Evolutionary conservation across 2,113 vertebrate genomes (phyloP), one percentile per base, ranked within the genome.

Genomic region (Cnemophilus loriae): DNA sequence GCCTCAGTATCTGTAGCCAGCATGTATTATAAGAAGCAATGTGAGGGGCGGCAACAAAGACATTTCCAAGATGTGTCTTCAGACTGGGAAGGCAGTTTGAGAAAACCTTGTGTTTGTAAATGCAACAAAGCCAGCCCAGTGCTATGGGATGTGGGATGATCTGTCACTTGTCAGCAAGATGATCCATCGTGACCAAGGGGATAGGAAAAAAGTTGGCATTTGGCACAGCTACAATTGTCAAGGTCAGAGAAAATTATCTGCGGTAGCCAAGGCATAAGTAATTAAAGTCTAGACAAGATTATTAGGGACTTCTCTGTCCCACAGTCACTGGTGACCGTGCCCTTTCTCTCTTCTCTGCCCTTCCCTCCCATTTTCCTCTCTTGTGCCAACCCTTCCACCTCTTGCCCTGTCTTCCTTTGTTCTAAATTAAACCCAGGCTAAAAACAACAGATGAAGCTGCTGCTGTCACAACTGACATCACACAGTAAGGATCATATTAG

Each of bases 251-350:
- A 70, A 70, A 75, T 78, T 78, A 90, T 77, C 63, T 71, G 71
- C 0, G 0, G 64, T 33, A 74, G 75, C 39, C 46, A 80, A 68
- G 37, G 61, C 53, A 95, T 17, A 39, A 74, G 60, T 67, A 86
- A 89, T 95, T 95, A 84, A 88, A 95, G n/a, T 6, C 63, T 52
- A 74, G 90, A 77, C 75, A 74, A 90, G 92, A 88, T 56, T 84
- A 77, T 83, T 87, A 76, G 60, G 61, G 67, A 73, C 53, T 82
- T 65, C 42, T 91, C 71, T 67, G 59, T 93, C 53, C 67, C 82
- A 70, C 46, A 82, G 74, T 44, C 75, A 69, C 33, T 35, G 69
- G 57, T 70, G 83, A 86, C 46, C 85, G 41, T 13, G 44, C 9
- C 44, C 42, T 79, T 78, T 59, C 52, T 87, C 81, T 89, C 73